phyloP scores from a whole-genome alignment of 2,113 vertebrate genomes.

The Phrynocephalus versicolor region DNA sequence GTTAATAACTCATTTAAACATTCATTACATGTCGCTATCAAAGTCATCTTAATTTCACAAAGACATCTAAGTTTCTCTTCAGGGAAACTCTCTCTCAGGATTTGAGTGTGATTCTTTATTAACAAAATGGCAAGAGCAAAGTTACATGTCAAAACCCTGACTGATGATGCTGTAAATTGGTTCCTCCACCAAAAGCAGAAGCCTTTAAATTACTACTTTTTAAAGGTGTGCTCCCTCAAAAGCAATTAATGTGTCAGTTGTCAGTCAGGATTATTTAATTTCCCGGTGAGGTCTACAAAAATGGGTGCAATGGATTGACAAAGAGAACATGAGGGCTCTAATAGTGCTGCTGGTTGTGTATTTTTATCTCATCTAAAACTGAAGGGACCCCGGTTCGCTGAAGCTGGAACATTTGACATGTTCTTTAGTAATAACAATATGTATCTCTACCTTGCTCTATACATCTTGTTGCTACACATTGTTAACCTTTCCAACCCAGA shows the following conservation, averaged over 20 bases:
- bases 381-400: slow-evolving; percentile 12
- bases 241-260: slow-evolving; percentile 68
- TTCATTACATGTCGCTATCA: slow-evolving; percentile 65
- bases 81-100: slow-evolving; percentile 66
- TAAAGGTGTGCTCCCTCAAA: slow-evolving; percentile 68
- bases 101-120: slow-evolving; percentile 63
- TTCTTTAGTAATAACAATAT: slow-evolving; percentile 9
- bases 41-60: slow-evolving; percentile 70
- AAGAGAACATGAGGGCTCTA: slow-evolving; percentile 34
- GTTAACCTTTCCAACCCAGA: background rate
- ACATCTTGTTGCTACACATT: background rate
- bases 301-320: slow-evolving; percentile 50
- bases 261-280: slow-evolving; percentile 70
- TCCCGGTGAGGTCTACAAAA: slow-evolving; percentile 52
- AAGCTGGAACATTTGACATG: slow-evolving; percentile 26
- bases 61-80: slow-evolving; percentile 65
- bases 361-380: slow-evolving; percentile 24
- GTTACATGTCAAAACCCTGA: slow-evolving; percentile 67
- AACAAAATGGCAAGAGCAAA: slow-evolving; percentile 64
- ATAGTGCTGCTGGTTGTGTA: background rate
- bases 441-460: background rate
- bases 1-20: slow-evolving; percentile 72
- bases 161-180: slow-evolving; percentile 66
- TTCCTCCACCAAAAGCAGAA: slow-evolving; percentile 58
- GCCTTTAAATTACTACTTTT: slow-evolving; percentile 64